Base-by-base conservation (phyloP, 2,888 invertebrate species). In the Automeris io region DNA sequence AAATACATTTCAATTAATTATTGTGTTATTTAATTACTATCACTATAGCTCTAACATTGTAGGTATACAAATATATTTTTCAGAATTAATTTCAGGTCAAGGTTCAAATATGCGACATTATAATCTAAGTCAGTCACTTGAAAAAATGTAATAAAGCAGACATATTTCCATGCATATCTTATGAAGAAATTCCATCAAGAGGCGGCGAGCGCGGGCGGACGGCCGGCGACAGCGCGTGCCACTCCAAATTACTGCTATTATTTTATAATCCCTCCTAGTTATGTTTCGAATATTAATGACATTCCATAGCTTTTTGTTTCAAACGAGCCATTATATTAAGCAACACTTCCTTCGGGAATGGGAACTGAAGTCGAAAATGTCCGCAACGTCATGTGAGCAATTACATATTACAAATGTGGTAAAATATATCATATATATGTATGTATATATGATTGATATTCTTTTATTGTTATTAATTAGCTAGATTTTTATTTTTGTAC, bases 271-370 rank as follows among this genome's bases (percentile, higher is more conserved):
- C 85, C 81, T 80, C 83, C 77, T 75, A 76, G 76, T 82, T 80
- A 81, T 75, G 81, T 77, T 81, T 79, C 74, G 83, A 86, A 86
- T 85, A 86, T 85, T 86, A 85, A 86, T 85, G 71, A 77, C 79
- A 86, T 86, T 83, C 85, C 82, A 60, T 55, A 67, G 72, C 70
- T 64, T 71, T 74, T 71, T 72, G 70, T 61, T 69, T 57, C 61
- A 54, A 63, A 61, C 69, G 68, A 71, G 67, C 74, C 71, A 75
- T 74, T 74, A 67, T 66, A 54, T n/a, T 29, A 29, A 16, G 8
- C n/a, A 5, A 29, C 3, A 16, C 16, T 26, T 25, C 16, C n/a
- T 29, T 16, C 29, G n/a, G 29, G n/a, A n/a, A n/a, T n/a, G n/a
- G n/a, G n/a, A n/a, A n/a, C n/a, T n/a, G n/a, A n/a, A n/a, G n/a